These are phyloP conservation scores for Paguma larvata DNA, from an alignment of 2,797 vertebrate genomes.

Conservation along the genomic window DNA sequence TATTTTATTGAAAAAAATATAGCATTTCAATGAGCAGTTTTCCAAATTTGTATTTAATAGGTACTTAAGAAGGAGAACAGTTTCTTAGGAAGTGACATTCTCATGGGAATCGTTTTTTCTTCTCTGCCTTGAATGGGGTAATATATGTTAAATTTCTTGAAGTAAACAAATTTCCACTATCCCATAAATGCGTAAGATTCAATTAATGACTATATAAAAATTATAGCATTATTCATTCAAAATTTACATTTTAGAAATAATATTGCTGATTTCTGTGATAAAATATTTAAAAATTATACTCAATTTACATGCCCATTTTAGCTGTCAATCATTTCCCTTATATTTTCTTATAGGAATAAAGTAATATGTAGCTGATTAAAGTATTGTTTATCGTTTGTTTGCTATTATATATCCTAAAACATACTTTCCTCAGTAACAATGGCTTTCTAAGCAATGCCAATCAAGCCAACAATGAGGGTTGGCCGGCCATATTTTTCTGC, in stretches of 20 bases:
- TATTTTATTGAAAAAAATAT: not conserved
- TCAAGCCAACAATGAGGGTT: not conserved
- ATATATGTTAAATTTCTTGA: not conserved
- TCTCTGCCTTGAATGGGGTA: not conserved
- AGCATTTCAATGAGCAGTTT: not conserved
- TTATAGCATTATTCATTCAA: not conserved
- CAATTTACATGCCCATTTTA: not conserved
- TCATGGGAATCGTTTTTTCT: not conserved
- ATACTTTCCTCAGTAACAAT: not conserved
- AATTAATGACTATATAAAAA: not conserved
- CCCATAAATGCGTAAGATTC: not conserved
- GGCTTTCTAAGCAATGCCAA: not conserved
- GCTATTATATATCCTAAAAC: not conserved
- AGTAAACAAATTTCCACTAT: not conserved
- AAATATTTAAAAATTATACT: not conserved
- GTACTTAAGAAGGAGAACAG: not conserved
- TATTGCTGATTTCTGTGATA: not conserved
- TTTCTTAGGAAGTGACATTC: not conserved
- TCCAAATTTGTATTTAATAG: not conserved
- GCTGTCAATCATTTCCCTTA: not conserved
- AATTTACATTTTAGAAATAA: not conserved
- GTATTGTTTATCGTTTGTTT: not conserved
- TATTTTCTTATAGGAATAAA: not conserved
- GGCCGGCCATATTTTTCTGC: accelerated
- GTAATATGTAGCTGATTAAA: not conserved